Evolutionary conservation across 2,888 invertebrate genomes (phyloP), one percentile per base, ranked within the genome.

Genomic region (Cyrtodaria siliqua): DNA sequence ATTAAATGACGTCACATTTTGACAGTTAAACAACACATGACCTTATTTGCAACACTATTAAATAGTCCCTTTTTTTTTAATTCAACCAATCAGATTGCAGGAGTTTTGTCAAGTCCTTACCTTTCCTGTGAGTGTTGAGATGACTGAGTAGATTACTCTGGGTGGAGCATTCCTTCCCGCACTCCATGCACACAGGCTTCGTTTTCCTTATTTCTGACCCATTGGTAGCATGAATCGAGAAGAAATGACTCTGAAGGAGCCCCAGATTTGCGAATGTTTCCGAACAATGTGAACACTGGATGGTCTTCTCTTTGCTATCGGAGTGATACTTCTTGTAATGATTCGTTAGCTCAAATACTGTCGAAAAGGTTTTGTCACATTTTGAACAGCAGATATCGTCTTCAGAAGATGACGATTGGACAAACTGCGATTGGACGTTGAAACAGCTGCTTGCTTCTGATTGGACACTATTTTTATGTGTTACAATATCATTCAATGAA

Each of bases 101-200:
- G n/a, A n/a, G n/a, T n/a, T n/a, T n/a, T n/a, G n/a, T n/a, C n/a
- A 44, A 44, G 20, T 44, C 4, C 4, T 76, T 77, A 89, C 90
- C 90, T 76, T 87, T 83, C 52, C 91, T 91, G 78, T 94, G 94
- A 12, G 92, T 91, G 66, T 93, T 93, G 90, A 93, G 91, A 79
- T 94, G 94, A 57, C 93, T 94, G 44, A 93, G 92, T 26, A 94
- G 90, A 79, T 94, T 94, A 84, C 93, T 94, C 72, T 93, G 91
- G 57, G 90, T 91, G 47, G 94, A 92, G 77, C 94, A 94, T 47
- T 93, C 93, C 75, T 93, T 92, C 23, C 92, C 91, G 84, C 94
- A 94, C 50, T 93, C 89, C 3, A 92, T 87, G 80, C 94, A 94
- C 2, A 89, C 83, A 67, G 93, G 93, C 3, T 57, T 76, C 33